phyloP scores from a whole-genome alignment of 2,888 invertebrate genomes.

The Sinohyriopsis cumingii region DNA sequence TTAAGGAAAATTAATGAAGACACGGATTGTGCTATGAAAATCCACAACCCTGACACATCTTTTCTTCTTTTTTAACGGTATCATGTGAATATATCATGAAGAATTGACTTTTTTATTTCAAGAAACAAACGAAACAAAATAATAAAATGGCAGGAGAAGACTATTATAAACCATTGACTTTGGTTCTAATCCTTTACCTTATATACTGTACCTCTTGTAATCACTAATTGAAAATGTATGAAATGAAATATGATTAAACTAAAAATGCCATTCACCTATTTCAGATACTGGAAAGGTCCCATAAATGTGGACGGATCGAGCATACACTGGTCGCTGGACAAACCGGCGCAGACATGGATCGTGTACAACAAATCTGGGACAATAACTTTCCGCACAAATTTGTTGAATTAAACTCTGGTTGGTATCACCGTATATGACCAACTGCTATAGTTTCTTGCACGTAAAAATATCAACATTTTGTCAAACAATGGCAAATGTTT shows the following conservation, averaged over 20 bases:
- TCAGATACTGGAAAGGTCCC: slow-evolving; percentile 60
- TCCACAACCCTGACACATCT: no score
- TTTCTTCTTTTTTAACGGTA: no score
- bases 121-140: no score
- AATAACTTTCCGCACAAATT: slow-evolving; percentile 50
- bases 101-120: neutral
- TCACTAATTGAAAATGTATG: neutral
- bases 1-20: no score
- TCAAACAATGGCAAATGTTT: no score
- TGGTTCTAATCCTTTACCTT: no score
- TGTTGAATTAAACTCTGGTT: slow-evolving; percentile 67
- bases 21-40: no score
- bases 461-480: no score
- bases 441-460: no score
- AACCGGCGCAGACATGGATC: slow-evolving; percentile 59
- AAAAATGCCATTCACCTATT: neutral
- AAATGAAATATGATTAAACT: neutral
- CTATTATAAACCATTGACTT: no score
- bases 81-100: no score
- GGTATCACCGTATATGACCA: neutral
- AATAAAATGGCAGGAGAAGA: no score
- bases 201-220: neutral
- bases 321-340: slow-evolving; percentile 64
- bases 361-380: slow-evolving; percentile 53
- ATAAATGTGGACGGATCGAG: slow-evolving; percentile 66